Conservation (phyloP, 1,140 invertebrate species). For the Cydia fagiglandana region DNA sequence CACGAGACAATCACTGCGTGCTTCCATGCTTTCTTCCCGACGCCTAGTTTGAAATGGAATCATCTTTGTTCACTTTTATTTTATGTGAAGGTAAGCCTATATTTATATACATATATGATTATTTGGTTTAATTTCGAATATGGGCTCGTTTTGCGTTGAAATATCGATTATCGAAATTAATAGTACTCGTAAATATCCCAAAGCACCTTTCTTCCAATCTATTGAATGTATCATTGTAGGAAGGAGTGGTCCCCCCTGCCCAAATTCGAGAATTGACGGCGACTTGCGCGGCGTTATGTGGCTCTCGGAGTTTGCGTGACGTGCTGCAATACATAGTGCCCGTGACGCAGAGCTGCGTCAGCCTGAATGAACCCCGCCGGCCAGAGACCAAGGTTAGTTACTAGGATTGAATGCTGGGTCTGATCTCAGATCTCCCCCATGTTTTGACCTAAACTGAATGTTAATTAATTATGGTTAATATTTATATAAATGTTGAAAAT, state of each 20-base stretch:
- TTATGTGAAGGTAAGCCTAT: conserved; percentile 85
- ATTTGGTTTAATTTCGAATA: neutral
- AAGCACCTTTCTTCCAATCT: too few species aligned
- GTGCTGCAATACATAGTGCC: conserved; percentile 70
- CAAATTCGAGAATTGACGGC: conserved; percentile 61
- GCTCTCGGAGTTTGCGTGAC: conserved; percentile 61
- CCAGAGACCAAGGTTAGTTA: conserved; percentile 51
- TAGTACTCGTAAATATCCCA: too few species aligned
- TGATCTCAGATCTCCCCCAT: too few species aligned
- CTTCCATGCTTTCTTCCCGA: conserved; percentile 98
- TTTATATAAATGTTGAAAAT: too few species aligned
- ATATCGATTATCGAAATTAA: too few species aligned
- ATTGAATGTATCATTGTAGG: conserved; percentile 40
- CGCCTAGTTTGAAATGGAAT: conserved; percentile 94
- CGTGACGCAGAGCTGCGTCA: conserved; percentile 53
- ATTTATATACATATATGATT: conserved; percentile 38
- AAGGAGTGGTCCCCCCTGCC: conserved; percentile 55
- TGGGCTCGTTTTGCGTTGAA: too few species aligned
- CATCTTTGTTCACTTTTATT: conserved; percentile 92
- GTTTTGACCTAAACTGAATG: neutral
- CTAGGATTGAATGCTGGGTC: too few species aligned
- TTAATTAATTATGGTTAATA: too few species aligned
- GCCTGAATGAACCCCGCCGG: conserved; percentile 44
- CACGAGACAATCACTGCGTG: conserved; percentile 94
- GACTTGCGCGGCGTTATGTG: conserved; percentile 64